A percentile compares a stretch with the other conserved stretches of the same genome.
These are phyloP conservation scores for Idaea aversata DNA, from an alignment of 2,888 invertebrate species.

Conservation along the genomic window DNA sequence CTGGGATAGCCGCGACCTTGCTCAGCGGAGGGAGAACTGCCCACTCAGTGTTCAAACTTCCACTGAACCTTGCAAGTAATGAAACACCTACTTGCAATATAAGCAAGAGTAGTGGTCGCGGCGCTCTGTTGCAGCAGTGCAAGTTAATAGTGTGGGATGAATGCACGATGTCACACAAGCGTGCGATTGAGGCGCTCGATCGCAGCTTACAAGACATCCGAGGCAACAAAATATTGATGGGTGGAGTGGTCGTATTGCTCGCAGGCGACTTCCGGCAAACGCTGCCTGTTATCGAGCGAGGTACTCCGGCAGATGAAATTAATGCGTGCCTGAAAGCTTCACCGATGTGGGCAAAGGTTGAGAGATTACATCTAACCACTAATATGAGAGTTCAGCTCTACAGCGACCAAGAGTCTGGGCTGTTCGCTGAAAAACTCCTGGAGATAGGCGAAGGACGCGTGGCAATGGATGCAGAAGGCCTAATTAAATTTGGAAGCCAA, in stretches of 20 bases:
- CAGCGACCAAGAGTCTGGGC: no score
- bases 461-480: no score
- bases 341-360: slow-evolving; percentile 18
- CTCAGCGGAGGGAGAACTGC: no score
- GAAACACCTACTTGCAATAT: not conserved
- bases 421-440: no score
- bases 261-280: slow-evolving; percentile 28
- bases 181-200: slow-evolving; percentile 29
- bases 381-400: no score
- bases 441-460: no score
- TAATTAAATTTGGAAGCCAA: no score
- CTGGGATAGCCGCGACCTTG: no score
- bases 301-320: slow-evolving; percentile 29
- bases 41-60: no score
- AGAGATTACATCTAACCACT: slow-evolving; percentile 3
- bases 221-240: slow-evolving; percentile 14
- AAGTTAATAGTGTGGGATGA: not conserved
- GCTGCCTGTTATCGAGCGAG: no score
- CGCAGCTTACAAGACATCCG: slow-evolving; percentile 29
- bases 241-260: slow-evolving; percentile 23
- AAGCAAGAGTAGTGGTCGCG: not conserved
- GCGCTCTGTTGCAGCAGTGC: not conserved
- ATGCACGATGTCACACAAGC: slow-evolving; percentile 27
- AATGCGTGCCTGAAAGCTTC: slow-evolving; percentile 31
- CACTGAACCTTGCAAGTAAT: not conserved